Evolutionary conservation across 2,113 vertebrate genomes (phyloP), one percentile per base, ranked within the genome.

Genomic region (Lamprologus tigripictilis): DNA sequence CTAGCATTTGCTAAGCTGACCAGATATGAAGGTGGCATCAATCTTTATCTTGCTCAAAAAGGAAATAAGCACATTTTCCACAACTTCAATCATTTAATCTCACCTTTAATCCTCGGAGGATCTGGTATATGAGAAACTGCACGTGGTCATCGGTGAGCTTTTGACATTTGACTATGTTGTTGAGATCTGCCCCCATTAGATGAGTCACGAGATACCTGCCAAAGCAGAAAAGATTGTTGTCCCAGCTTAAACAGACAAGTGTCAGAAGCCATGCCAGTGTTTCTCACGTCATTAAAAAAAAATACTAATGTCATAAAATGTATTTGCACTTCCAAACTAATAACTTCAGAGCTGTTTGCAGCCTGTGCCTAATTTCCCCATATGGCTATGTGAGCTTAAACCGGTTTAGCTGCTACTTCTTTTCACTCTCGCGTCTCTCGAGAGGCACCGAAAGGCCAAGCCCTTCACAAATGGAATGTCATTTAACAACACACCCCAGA

Each of bases 111-210:
- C 99, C 99, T 89, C 99, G 95, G 63, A 99, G 97, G 88, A 99
- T 99, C 89, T 99, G 99, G 93, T 99, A 99, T 94, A 99, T 99
- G 84, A 99, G 98, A 89, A 99, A 99, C 95, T 99, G 99, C 89
- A 99, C 99, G 1, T 99, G 99, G 96, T 99, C 99, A 83, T 99
- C 99, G 0, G 98, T 99, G 84, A 99, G 98, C 89, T 99, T 99
- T 96, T 99, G 99, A 96, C 98, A 99, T 95, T 99, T 99, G 80
- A 99, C 99, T 73, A 99, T 99, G 95, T 99, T 99, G 96, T 99
- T 99, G 87, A 99, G 97, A 96, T 99, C 99, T 71, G 99, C 99
- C 66, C 99, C 99, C 99, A 99, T 99, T 51, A 99, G 96, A 91
- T 99, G 98, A 87, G 98, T 99, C 95, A 99, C 99, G 84, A 99